Evolutionary conservation across 2,113 vertebrate genomes (phyloP).

Genomic region (Lucifuga dentata): DNA sequence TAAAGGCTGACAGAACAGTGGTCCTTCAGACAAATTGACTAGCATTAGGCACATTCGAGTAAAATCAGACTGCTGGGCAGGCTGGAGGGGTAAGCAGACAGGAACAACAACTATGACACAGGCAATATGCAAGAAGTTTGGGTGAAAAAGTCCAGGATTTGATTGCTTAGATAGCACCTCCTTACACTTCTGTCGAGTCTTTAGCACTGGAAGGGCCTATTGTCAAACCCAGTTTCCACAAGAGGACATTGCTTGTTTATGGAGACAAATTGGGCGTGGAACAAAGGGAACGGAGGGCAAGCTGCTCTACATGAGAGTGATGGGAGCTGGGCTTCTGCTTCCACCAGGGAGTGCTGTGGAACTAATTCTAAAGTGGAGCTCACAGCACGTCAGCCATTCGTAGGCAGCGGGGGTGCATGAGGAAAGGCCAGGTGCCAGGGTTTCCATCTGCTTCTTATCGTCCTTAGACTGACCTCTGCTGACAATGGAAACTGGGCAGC

Average conservation of each 20-base stretch:
- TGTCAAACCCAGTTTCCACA: slow-evolving; percentile 23
- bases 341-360: slow-evolving; percentile 76
- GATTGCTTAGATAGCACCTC: slow-evolving; percentile 26
- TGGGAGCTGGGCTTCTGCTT: slow-evolving; percentile 57
- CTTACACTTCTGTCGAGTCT: not conserved
- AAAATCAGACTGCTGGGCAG: slow-evolving; percentile 46
- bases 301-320: slow-evolving; percentile 68
- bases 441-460: slow-evolving; percentile 84
- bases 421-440: slow-evolving; percentile 76
- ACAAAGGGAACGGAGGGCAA: slow-evolving; percentile 68
- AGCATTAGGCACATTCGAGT: slow-evolving; percentile 62
- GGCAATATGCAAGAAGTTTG: slow-evolving; percentile 24
- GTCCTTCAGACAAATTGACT: slow-evolving; percentile 70
- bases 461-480: slow-evolving; percentile 78
- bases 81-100: slow-evolving; percentile 10
- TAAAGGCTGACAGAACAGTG: slow-evolving; percentile 59
- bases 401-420: slow-evolving; percentile 64
- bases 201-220: slow-evolving; percentile 12
- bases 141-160: slow-evolving; percentile 20
- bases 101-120: slow-evolving; percentile 35
- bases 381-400: slow-evolving; percentile 67
- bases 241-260: slow-evolving; percentile 62
- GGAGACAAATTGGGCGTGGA: slow-evolving; percentile 65
- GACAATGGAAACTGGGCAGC: slow-evolving; percentile 76
- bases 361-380: slow-evolving; percentile 74